Base-by-base conservation (phyloP, 2,888 invertebrate species). In the Cotesia congregata region DNA sequence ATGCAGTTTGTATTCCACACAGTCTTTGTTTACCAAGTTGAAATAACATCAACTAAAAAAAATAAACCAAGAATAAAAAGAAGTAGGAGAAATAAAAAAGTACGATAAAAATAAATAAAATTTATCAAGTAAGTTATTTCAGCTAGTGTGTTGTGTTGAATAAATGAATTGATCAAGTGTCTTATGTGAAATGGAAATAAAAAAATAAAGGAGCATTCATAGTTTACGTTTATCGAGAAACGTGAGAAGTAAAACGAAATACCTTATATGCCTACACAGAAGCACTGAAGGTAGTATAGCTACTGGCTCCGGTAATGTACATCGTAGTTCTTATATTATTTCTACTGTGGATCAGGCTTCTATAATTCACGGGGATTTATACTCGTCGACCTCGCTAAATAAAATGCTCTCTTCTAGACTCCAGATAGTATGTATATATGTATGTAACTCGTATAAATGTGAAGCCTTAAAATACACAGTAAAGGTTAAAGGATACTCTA, bases 321-420 rank as follows among this genome's bases (percentile, higher is more conserved):
- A 61, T n/a, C 12, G 6, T 39, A 38, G 39, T 72, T 39, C 62
- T 38, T 71, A 59, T 30, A 70, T 41, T 20, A 5, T 40, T 73
- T 39, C 65, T 62, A 61, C 73, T 59, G 30, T 68, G 60, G 61
- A 68, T 69, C 67, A 60, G 50, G 62, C 72, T 60, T 70, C 73
- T 41, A 68, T 73, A 78, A 75, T 73, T 80, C 77, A 77, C 15
- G 20, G 61, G 67, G 72, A 76, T 78, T 77, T 77, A 78, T 78
- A 67, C 71, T 72, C 6, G 72, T 38, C 20, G 70, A 77, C 70
- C 73, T 62, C 65, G 61, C 50, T 72, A 78, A 77, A 75, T 76
- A 78, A 78, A 76, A 65, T 72, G 77, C 68, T 75, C 50, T 60
- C 50, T 50, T 50, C 50, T 50, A 50, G 50, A 50, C 50, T 50